Percentiles rank a stretch among this genome's conserved stretches.
phyloP scores from a whole-genome alignment of 1,140 invertebrate species.

The Ceratosolen fusciceps region DNA sequence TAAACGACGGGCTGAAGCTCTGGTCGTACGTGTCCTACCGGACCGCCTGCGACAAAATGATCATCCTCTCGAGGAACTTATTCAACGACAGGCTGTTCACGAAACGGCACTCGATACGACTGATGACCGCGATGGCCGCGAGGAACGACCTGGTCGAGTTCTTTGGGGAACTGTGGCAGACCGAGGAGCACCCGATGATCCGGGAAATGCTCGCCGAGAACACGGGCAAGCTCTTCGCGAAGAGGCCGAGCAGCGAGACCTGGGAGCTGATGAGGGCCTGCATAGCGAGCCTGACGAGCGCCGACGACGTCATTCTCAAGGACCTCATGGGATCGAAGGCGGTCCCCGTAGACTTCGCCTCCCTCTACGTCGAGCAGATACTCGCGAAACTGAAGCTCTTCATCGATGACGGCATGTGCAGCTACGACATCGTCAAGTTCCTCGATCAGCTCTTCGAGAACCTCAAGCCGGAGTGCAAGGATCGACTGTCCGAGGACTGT shows the following conservation, averaged over 20 bases:
- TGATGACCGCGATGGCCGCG: conserved; percentile 51
- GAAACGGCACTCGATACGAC: conserved; percentile 58
- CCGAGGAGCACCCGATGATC: conserved; percentile 55
- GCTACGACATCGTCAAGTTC: conserved; percentile 3
- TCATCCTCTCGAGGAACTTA: conserved; percentile 48
- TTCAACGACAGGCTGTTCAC: conserved; percentile 51
- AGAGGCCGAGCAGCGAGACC: conserved; percentile 41
- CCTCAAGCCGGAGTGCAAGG: conserved; percentile 23
- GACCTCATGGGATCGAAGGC: conserved; percentile 19
- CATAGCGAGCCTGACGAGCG: conserved; percentile 40
- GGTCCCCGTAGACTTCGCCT: conserved; percentile 54
- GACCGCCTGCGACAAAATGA: conserved; percentile 17
- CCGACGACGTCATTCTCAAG: conserved; percentile 48
- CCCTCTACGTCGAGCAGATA: conserved; percentile 41
- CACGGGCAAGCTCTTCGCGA: conserved; percentile 45
- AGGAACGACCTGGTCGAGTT: conserved; percentile 43
- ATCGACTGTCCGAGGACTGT: conserved; percentile 49
- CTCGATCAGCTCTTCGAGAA: conserved; percentile 30
- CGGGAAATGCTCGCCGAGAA: conserved; percentile 52
- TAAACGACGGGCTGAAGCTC: conserved; percentile 33
- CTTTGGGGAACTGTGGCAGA: conserved; percentile 47
- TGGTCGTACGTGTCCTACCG: conserved; percentile 53
- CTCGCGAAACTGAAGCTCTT: conserved; percentile 44
- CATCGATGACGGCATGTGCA: conserved; percentile 4
- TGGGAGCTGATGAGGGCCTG: conserved; percentile 53